These are phyloP conservation scores for Triplophysa rosa DNA, from an alignment of 2,113 vertebrate species.

Conservation along the genomic window DNA sequence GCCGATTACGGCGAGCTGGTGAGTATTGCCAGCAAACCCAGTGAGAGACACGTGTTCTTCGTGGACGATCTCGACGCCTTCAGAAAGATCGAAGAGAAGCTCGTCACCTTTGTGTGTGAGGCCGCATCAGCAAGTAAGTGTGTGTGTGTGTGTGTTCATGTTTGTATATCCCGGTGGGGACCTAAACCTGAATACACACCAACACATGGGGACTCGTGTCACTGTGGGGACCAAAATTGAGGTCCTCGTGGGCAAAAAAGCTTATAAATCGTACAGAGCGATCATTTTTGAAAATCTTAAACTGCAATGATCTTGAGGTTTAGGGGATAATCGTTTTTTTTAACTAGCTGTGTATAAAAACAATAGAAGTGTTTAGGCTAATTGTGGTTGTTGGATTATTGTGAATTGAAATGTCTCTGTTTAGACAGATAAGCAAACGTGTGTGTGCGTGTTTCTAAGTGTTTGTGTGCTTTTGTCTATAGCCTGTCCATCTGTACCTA, in stretches of 20 bases:
- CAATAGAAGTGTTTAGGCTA: too few species aligned
- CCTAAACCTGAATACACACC: neutral
- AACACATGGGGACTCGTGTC: too few species aligned
- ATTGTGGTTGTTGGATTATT: too few species aligned
- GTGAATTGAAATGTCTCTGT: too few species aligned
- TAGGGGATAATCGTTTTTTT: too few species aligned
- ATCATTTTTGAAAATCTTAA: too few species aligned
- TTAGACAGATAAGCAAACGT: neutral
- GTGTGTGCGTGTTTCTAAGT: neutral
- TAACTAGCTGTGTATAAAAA: too few species aligned
- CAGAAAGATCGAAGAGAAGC: conserved; percentile 93
- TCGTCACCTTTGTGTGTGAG: conserved; percentile 97
- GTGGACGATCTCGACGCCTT: conserved; percentile 97
- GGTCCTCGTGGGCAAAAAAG: too few species aligned
- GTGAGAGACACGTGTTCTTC: conserved; percentile 92
- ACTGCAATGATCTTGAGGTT: too few species aligned
- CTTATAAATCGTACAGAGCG: too few species aligned
- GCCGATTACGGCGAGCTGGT: conserved; percentile 93
- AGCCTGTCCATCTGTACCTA: conserved; percentile 89
- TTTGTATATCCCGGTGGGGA: too few species aligned
- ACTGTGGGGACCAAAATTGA: too few species aligned
- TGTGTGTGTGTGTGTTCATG: neutral
- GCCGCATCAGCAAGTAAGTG: conserved; percentile 93
- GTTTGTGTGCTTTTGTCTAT: conserved; percentile 52
- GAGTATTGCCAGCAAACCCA: conserved; percentile 94